Evolutionary conservation across 2,113 vertebrate species (phyloP).

Genomic region (mouse (Mus musculus)): DNA sequence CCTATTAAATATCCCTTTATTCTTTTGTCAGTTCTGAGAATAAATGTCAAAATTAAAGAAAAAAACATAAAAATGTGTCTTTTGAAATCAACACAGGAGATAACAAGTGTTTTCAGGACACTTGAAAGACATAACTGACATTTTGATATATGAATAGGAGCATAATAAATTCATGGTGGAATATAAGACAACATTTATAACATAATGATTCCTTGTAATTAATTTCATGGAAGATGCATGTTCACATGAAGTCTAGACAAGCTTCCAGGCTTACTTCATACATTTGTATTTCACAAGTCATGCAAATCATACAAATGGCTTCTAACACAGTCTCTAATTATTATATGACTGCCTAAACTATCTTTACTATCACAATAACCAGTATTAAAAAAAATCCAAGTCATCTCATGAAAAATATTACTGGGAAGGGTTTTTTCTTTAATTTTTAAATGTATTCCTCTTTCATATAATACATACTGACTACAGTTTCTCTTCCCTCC

Average conservation of each 20-base stretch:
- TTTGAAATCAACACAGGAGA: constrained; percentile 10
- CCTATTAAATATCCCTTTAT: constrained; percentile 27
- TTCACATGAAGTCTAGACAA: constrained; percentile 51
- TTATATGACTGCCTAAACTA: constrained; percentile 29
- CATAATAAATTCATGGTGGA: constrained; percentile 47
- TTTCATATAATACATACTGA: background rate
- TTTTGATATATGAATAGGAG: constrained; percentile 57
- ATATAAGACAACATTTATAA: constrained; percentile 46
- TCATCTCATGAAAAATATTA: constrained; percentile 63
- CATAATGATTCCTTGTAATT: constrained; percentile 66
- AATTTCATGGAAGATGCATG: constrained; percentile 56
- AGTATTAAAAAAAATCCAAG: constrained; percentile 45
- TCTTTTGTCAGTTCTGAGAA: constrained; percentile 37
- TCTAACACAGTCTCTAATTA: constrained; percentile 60
- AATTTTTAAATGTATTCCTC: background rate
- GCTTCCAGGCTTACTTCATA: constrained; percentile 61
- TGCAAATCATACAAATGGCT: constrained; percentile 62
- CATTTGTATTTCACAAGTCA: constrained; percentile 59
- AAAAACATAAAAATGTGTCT: background rate
- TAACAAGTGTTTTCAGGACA: constrained; percentile 59
- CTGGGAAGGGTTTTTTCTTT: background rate
- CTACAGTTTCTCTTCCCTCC: background rate
- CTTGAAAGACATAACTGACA: constrained; percentile 55
- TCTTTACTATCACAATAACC: background rate
- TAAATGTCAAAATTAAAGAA: constrained; percentile 38